phyloP scores from a whole-genome alignment of 1,140 invertebrate species.

The Battus philenor region DNA sequence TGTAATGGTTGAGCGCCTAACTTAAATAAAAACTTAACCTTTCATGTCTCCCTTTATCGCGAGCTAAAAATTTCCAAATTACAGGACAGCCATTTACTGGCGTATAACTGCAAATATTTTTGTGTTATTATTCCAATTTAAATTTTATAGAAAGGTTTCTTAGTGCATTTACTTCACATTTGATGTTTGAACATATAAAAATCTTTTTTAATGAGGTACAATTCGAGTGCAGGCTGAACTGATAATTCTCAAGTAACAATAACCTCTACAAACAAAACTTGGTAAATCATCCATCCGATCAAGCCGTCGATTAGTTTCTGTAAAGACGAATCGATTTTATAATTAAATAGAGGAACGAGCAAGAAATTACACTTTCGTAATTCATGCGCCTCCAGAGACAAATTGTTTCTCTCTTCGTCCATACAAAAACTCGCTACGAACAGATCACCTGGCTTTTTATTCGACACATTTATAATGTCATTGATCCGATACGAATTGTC shows the following conservation, averaged over 20 bases:
- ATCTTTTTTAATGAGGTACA: no score
- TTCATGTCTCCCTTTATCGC: conserved; percentile 30
- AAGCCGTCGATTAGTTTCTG: conserved; percentile 34
- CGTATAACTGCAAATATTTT: no score
- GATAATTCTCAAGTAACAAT: no score
- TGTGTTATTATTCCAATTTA: no score
- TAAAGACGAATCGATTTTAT: conserved; percentile 54
- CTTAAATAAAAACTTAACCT: conserved; percentile 61
- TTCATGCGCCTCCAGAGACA: conserved; percentile 31
- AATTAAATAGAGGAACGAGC: conserved; percentile 47
- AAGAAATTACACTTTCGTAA: conserved; percentile 38
- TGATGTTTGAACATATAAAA: no score
- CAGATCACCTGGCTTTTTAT: conserved; percentile 29
- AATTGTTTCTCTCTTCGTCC: conserved; percentile 38
- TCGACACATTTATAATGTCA: conserved; percentile 37
- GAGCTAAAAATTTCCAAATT: conserved; percentile 16
- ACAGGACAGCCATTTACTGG: conserved; percentile 6
- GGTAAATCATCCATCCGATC: conserved; percentile 31
- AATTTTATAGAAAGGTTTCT: no score
- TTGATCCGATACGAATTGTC: conserved; percentile 30
- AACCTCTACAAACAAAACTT: conserved; percentile 22
- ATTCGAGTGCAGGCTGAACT: no score
- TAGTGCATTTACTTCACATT: no score
- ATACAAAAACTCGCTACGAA: conserved; percentile 30
- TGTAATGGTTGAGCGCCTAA: conserved; percentile 61